Base-by-base conservation (phyloP, 2,113 vertebrate genomes). In the Lontra canadensis region DNA sequence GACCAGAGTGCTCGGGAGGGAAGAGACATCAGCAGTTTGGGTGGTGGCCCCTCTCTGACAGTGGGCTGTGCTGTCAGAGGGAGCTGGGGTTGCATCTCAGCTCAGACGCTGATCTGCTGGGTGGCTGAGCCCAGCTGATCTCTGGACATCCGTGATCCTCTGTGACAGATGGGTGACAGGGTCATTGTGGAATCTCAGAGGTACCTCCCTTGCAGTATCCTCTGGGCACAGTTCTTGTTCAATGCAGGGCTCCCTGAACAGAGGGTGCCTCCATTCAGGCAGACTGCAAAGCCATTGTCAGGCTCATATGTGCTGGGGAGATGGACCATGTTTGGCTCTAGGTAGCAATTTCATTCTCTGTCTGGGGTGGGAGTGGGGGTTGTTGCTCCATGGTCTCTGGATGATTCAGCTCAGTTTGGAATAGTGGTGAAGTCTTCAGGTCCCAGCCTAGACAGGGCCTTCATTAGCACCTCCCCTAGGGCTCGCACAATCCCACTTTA, bases 161-260 rank as follows among this genome's bases (percentile, higher is more conserved):
- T 82, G 29, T 49, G 76, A 63, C 8, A 12, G 26, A 1, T 7
- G 8, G 84, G 39, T 36, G 34, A 29, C 5, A 67, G 47, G 25
- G 6, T 14, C 13, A 14, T 4, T 15, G 21, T 71, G 74, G 71
- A 47, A 4, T 4, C 23, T 59, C 7, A 6, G 31, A 26, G 14
- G 8, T 10, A 12, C 14, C 34, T 25, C 20, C 14, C 34, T 25
- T 15, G 13, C 0, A 0, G 12, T 3, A 3, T 6, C 34, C 71
- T 14, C 42, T 79, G 21, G 79, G 73, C 34, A n/a, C 8, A 20
- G 63, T 3, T 14, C 26, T 79, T 57, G 74, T 86, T 65, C 52
- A 4, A 9, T 5, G 18, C 21, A 25, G 34, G 31, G 23, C 8
- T 44, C 34, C 42, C 84, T 39, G 21, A 31, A 26, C 0, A 4